Base-by-base conservation (phyloP, 2,797 vertebrate species). In the Cyclura pinguis region DNA sequence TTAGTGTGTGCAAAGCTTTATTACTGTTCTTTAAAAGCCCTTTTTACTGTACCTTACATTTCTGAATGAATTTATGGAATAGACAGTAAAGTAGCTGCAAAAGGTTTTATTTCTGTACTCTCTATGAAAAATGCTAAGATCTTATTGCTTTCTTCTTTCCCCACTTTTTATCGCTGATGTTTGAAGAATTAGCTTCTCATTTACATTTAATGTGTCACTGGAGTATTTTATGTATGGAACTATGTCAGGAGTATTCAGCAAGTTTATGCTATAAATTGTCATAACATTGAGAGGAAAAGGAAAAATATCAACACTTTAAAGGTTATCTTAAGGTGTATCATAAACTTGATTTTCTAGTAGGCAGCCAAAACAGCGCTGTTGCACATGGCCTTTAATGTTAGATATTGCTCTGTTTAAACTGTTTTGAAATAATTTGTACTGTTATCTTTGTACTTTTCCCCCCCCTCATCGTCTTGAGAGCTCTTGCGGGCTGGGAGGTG, bases 211-310 rank as follows among this genome's bases (percentile, higher is more conserved):
- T 67, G 50, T 72, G 80, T 24, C 14, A 20, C 4, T 24, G 32
- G 24, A 74, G 55, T 18, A 80, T 35, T 83, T 74, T 59, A 7
- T 32, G 77, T 92, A 83, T 80, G 86, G 29, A 38, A 57, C 38
- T 0, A 42, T 16, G 3, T 3, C 42, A 6, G 32, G 29, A 27
- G 18, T 57, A 27, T 32, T 13, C 5, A 55, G 86, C 88, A 20
- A 42, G n/a, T 90, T 93, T n/a, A 10, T 91, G 80, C 1, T 72
- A 47, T 38, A 85, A 88, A 14, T 76, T 77, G n/a, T 88, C 10
- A 27, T 77, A 18, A 50, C 18, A 47, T 78, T 18, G 24, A 78
- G 14, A 57, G 57, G 12, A 16, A 57, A 67, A 29, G 12, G 69
- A 72, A 12, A 72, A 7, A 32, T 32, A 69, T 69, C 67, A 69